These are phyloP conservation scores for Steinernema hermaphroditum DNA, from an alignment of 2,888 invertebrate species.

Conservation along the genomic window DNA sequence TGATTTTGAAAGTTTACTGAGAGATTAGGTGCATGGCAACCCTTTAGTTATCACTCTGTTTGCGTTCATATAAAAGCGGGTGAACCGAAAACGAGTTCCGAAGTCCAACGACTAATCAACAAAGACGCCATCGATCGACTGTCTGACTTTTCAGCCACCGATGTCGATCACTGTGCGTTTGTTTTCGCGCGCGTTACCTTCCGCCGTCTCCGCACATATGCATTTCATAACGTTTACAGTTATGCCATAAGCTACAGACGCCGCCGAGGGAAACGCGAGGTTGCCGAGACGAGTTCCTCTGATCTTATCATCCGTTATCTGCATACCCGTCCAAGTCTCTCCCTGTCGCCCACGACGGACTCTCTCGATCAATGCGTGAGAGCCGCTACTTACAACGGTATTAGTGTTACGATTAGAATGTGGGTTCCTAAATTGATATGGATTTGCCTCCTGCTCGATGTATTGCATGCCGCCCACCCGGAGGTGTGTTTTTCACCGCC, in stretches of 20 bases:
- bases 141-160: conserved; percentile 18
- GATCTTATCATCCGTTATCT: conserved; percentile 27
- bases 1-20: background rate
- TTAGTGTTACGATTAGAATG: conserved; percentile 23
- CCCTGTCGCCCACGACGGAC: background rate
- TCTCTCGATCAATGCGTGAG: conserved; percentile 27
- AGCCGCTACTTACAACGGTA: conserved; percentile 25
- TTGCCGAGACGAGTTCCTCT: conserved; percentile 10
- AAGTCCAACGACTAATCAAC: conserved; percentile 29
- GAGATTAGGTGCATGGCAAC: background rate
- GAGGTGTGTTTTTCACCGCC: background rate
- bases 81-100: conserved; percentile 28
- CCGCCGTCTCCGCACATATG: background rate
- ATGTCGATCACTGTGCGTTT: conserved; percentile 13
- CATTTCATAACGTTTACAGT: background rate
- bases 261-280: conserved; percentile 3
- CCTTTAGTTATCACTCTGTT: conserved; percentile 19
- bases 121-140: conserved; percentile 29
- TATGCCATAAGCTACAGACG: background rate
- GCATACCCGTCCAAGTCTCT: conserved; percentile 10
- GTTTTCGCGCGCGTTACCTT: conserved; percentile 23
- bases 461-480: background rate
- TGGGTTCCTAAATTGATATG: conserved; percentile 13
- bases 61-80: background rate
- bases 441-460: conserved; percentile 2